Conservation (phyloP, 2,797 vertebrate species). For the Phoeniculus purpureus region DNA sequence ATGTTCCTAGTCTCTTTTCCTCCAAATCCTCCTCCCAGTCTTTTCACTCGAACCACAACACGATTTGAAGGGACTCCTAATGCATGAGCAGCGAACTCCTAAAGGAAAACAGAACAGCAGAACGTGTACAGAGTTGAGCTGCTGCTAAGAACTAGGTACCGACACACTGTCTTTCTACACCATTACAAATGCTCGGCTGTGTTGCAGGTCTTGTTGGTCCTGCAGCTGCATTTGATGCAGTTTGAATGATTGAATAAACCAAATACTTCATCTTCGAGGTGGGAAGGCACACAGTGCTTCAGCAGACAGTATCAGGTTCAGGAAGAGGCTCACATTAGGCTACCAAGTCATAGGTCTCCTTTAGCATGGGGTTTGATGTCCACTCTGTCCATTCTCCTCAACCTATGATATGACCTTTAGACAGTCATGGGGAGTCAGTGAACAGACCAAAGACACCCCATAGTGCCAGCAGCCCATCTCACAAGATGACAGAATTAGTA, state of each 20-base stretch:
- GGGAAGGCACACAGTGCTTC: background rate
- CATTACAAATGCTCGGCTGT: background rate
- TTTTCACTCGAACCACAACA: constrained; percentile 89
- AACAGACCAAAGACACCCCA: background rate
- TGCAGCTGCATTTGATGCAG: background rate
- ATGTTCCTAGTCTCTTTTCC: constrained; percentile 90
- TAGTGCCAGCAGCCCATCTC: background rate
- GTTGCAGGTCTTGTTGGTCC: background rate
- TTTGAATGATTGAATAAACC: background rate
- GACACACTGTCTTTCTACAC: background rate
- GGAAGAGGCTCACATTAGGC: background rate
- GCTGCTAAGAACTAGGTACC: background rate
- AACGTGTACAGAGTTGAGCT: background rate
- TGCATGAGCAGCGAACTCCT: constrained; percentile 82
- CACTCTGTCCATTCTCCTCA: background rate
- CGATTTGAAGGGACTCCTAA: constrained; percentile 88
- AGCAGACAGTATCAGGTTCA: background rate
- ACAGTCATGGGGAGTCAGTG: background rate
- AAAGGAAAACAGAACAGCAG: background rate
- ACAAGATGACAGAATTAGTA: background rate
- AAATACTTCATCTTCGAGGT: background rate
- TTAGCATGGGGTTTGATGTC: background rate
- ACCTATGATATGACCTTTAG: background rate
- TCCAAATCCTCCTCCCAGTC: constrained; percentile 95
- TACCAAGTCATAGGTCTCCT: background rate